Evolutionary conservation across 1,140 invertebrate genomes (phyloP).

Genomic region (Trissolcus basalis): DNA sequence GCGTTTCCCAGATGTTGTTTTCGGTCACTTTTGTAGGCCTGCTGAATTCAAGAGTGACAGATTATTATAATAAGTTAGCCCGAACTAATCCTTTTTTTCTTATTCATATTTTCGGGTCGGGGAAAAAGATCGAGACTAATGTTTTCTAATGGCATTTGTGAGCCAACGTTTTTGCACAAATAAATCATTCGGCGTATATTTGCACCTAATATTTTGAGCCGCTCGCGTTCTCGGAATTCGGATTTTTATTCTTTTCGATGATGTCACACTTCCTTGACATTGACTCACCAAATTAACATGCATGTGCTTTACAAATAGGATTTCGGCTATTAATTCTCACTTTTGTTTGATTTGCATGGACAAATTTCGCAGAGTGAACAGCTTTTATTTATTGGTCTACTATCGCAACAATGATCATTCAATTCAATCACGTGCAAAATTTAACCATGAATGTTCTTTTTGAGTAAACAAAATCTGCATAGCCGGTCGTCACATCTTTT

Average conservation of each 20-base stretch:
- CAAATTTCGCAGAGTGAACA: too few species aligned
- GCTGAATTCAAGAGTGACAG: slow-evolving; percentile 11
- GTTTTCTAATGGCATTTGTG: slow-evolving; percentile 43
- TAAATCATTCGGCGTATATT: slow-evolving; percentile 49
- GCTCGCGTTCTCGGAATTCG: slow-evolving; percentile 19
- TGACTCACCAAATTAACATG: slow-evolving; percentile 54
- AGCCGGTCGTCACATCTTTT: neutral
- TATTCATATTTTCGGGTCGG: slow-evolving; percentile 31
- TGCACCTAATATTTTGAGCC: slow-evolving; percentile 41
- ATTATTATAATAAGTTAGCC: slow-evolving; percentile 51
- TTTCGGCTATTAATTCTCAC: slow-evolving; percentile 39
- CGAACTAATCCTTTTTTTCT: slow-evolving; percentile 52
- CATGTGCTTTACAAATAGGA: slow-evolving; percentile 35
- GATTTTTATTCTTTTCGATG: slow-evolving; percentile 22
- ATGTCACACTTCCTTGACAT: slow-evolving; percentile 47
- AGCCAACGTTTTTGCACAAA: slow-evolving; percentile 51
- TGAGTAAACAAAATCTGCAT: neutral
- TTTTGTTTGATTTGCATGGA: slow-evolving; percentile 31
- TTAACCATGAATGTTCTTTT: too few species aligned
- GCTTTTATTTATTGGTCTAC: too few species aligned
- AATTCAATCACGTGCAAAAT: too few species aligned
- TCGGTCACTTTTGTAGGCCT: slow-evolving; percentile 27
- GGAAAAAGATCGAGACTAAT: slow-evolving; percentile 14
- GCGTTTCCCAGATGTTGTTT: slow-evolving; percentile 45
- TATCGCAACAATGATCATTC: too few species aligned